A percentile compares a stretch with the other conserved stretches of the same genome.
Conservation (phyloP, 2,888 invertebrate genomes). For the Drosophila pseudotalamancana region DNA sequence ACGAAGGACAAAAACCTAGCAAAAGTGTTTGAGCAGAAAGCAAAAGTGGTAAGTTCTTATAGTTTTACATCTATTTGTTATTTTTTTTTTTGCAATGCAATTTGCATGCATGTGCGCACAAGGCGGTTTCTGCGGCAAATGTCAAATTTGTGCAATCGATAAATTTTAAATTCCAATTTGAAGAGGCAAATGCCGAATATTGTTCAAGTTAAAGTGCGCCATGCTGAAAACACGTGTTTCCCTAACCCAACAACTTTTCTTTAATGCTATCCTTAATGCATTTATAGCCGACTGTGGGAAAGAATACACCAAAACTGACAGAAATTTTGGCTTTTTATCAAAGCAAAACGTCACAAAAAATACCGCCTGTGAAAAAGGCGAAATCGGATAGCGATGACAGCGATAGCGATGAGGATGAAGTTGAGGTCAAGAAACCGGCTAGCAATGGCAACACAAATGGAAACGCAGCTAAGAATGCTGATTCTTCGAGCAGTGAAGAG, state of each 20-base stretch:
- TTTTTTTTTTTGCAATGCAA: slow-evolving; percentile 13
- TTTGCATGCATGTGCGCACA: background rate
- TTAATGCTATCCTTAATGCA: background rate
- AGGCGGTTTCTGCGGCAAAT: background rate
- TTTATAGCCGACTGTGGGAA: slow-evolving; percentile 87
- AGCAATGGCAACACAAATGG: slow-evolving; percentile 38
- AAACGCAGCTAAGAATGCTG: slow-evolving; percentile 19
- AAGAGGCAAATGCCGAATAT: background rate
- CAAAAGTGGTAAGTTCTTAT: slow-evolving; percentile 89
- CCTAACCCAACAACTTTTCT: slow-evolving; percentile 55
- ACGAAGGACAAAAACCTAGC: slow-evolving; percentile 88
- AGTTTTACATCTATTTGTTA: background rate
- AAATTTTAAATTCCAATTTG: background rate
- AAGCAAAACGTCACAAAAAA: slow-evolving; percentile 85
- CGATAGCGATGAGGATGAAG: slow-evolving; percentile 35
- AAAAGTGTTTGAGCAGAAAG: slow-evolving; percentile 88
- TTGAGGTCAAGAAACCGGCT: slow-evolving; percentile 14
- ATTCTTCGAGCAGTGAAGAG: slow-evolving; percentile 43
- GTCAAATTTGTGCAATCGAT: background rate
- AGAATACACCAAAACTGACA: slow-evolving; percentile 87
- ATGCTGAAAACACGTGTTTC: slow-evolving; percentile 57
- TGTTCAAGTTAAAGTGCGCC: background rate
- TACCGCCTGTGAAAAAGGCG: slow-evolving; percentile 74
- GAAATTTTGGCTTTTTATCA: slow-evolving; percentile 87
- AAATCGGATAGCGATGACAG: slow-evolving; percentile 72